These are phyloP conservation scores for Volucella zonaria DNA, from an alignment of 2,888 invertebrate species.

Conservation along the genomic window DNA sequence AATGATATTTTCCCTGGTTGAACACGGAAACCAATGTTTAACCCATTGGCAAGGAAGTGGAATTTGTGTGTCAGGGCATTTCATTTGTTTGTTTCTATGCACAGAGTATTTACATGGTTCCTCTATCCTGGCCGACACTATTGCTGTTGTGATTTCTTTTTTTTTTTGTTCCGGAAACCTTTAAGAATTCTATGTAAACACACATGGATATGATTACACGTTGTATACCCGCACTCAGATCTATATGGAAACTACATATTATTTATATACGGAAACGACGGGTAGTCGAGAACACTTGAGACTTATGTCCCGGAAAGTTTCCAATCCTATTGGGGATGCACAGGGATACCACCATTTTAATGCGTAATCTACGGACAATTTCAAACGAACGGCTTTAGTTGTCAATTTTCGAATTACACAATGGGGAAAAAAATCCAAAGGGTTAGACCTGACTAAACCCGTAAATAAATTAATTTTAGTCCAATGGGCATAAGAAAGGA, in stretches of 20 bases:
- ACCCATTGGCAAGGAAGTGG: slow-evolving; percentile 69
- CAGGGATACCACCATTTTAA: slow-evolving; percentile 37
- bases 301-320: slow-evolving; percentile 61
- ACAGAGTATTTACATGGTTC: slow-evolving; percentile 54
- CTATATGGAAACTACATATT: slow-evolving; percentile 58
- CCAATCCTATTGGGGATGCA: slow-evolving; percentile 47
- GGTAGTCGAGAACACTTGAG: slow-evolving; percentile 46
- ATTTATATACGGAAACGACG: slow-evolving; percentile 50
- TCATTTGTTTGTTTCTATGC: slow-evolving; percentile 48
- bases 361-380: slow-evolving; percentile 56
- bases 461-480: slow-evolving; percentile 32
- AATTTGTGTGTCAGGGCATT: slow-evolving; percentile 48
- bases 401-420: slow-evolving; percentile 38
- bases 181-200: slow-evolving; percentile 52
- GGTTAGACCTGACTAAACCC: slow-evolving; percentile 11
- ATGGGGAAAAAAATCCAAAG: not conserved
- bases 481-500: not conserved
- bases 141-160: slow-evolving; percentile 4
- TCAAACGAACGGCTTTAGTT: slow-evolving; percentile 32
- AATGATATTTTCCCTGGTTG: slow-evolving; percentile 67
- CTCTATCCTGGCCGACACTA: slow-evolving; percentile 55
- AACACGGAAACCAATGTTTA: slow-evolving; percentile 68
- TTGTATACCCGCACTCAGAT: slow-evolving; percentile 18
- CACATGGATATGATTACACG: slow-evolving; percentile 40
- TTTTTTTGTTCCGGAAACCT: slow-evolving; percentile 39